phyloP scores from a whole-genome alignment of 2,113 vertebrate genomes.

The Hippotragus niger region DNA sequence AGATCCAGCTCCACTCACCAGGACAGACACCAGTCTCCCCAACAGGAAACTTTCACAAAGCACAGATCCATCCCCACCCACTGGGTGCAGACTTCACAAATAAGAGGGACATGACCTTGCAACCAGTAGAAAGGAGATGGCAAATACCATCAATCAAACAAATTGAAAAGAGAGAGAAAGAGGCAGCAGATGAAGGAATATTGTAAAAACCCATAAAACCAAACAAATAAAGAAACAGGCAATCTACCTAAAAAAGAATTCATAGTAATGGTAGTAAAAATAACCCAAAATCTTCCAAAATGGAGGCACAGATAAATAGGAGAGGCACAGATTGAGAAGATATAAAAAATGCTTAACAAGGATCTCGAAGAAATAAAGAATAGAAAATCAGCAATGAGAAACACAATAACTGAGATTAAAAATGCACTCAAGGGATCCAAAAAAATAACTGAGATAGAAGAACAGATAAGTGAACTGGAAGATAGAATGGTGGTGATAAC shows the following conservation, averaged over 20 bases:
- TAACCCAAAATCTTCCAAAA: neutral
- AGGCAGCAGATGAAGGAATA: neutral
- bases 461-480: neutral
- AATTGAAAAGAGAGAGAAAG: neutral
- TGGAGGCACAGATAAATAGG: neutral
- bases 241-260: neutral
- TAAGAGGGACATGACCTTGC: neutral
- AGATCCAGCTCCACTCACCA: neutral
- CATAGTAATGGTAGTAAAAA: neutral
- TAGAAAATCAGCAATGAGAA: neutral
- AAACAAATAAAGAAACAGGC: neutral
- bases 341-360: neutral
- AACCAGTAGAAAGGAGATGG: neutral
- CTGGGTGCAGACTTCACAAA: neutral
- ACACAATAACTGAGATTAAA: neutral
- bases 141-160: neutral
- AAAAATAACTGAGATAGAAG: neutral
- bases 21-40: neutral
- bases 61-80: neutral
- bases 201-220: neutral
- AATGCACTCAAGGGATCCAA: neutral
- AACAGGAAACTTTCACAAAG: neutral
- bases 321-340: neutral
- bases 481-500: neutral
- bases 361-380: neutral